phyloP scores from a whole-genome alignment of 2,113 vertebrate genomes.

The Notarius quadriscutis region DNA sequence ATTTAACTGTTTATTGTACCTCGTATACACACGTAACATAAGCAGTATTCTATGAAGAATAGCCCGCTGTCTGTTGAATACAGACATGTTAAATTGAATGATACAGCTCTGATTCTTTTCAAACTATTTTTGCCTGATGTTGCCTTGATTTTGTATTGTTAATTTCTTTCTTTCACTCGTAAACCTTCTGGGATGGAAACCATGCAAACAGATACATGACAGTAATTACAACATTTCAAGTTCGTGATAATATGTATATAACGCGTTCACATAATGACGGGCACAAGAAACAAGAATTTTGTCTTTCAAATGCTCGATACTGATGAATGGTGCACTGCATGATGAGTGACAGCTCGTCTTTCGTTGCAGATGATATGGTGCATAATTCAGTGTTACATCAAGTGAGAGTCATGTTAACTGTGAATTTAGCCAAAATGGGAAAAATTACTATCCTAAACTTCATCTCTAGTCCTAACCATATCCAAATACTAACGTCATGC shows the following conservation, averaged over 20 bases:
- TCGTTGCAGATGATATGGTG: not conserved
- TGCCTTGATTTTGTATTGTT: not conserved
- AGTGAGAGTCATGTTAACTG: not conserved
- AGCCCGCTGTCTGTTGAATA: not conserved
- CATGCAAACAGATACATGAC: not conserved
- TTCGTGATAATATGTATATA: not conserved
- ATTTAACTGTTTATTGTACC: not conserved
- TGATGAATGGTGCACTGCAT: not conserved
- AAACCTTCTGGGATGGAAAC: not conserved
- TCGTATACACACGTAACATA: not conserved
- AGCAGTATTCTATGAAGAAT: not conserved
- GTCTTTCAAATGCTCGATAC: not conserved
- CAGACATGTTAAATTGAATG: no score
- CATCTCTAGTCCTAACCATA: not conserved
- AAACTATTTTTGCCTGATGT: not conserved
- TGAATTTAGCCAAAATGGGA: not conserved
- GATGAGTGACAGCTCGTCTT: not conserved
- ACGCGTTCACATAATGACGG: not conserved
- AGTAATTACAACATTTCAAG: not conserved
- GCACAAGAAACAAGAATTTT: not conserved
- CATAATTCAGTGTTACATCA: not conserved
- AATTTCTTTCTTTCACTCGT: not conserved
- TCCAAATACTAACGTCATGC: not conserved
- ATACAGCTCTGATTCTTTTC: no score
- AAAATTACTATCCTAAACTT: not conserved